These are phyloP conservation scores for Typhlomys cinereus DNA, from an alignment of 2,113 vertebrate species.

Conservation along the genomic window DNA sequence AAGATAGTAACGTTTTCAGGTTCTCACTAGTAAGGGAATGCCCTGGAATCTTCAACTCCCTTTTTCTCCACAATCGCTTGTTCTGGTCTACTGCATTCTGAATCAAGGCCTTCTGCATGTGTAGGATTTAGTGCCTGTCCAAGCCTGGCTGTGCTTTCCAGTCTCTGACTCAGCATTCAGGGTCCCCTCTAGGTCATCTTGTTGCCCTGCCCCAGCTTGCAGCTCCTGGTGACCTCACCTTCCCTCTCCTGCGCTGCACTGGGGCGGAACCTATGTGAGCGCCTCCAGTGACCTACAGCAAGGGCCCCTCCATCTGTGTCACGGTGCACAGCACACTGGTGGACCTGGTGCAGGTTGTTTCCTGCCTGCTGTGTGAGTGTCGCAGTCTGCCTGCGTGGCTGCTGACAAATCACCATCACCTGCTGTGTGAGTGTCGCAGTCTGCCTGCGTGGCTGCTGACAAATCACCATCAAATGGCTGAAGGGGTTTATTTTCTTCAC, in stretches of 20 bases:
- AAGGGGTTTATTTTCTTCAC: no score
- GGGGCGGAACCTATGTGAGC: neutral
- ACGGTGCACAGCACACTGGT: neutral
- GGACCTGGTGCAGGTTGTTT: neutral
- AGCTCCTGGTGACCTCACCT: neutral
- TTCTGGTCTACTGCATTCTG: neutral
- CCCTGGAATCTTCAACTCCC: neutral
- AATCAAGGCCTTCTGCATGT: neutral
- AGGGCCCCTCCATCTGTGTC: neutral
- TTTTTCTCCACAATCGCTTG: neutral
- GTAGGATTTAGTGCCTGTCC: neutral
- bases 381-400: no score
- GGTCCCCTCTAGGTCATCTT: neutral
- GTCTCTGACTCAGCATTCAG: neutral
- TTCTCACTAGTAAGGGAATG: neutral
- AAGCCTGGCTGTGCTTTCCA: neutral
- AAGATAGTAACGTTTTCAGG: conserved; percentile 37
- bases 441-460: no score
- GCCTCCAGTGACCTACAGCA: no score
- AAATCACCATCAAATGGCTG: no score
- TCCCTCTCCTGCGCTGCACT: accelerated
- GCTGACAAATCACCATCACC: no score
- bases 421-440: no score
- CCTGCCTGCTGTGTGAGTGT: no score
- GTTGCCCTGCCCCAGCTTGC: neutral